Conservation (phyloP, 1,140 invertebrate genomes). For the Cataglyphis hispanica region DNA sequence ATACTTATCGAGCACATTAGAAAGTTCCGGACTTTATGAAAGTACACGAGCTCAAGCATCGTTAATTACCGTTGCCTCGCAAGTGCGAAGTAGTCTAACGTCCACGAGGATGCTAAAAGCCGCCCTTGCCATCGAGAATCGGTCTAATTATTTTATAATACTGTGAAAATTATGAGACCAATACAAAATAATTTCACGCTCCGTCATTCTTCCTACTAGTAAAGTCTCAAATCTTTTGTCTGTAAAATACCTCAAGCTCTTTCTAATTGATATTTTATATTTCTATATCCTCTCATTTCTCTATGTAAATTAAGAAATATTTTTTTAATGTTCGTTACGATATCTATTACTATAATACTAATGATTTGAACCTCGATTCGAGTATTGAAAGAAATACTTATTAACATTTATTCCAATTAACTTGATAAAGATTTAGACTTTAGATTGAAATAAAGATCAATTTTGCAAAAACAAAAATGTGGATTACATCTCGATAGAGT, state of each 20-base stretch:
- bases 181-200: background rate
- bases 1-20: slow-evolving; percentile 44
- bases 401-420: background rate
- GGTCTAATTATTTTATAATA: slow-evolving; percentile 37
- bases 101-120: slow-evolving; percentile 36
- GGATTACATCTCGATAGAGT: background rate
- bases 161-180: slow-evolving; percentile 33
- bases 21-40: slow-evolving; percentile 54
- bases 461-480: background rate
- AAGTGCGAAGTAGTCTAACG: slow-evolving; percentile 36
- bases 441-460: slow-evolving; percentile 2
- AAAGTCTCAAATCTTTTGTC: background rate
- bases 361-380: background rate
- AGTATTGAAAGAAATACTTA: background rate
- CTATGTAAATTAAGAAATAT: background rate
- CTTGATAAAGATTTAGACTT: background rate
- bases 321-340: too few relatives aligned
- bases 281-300: background rate
- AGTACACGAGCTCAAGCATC: slow-evolving; percentile 40
- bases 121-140: background rate
- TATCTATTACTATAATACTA: background rate
- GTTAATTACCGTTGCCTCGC: slow-evolving; percentile 50
- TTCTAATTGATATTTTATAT: too few relatives aligned
- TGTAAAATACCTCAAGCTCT: background rate
- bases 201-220: background rate